phyloP scores from a whole-genome alignment of 1,140 invertebrate genomes.

The Himalopsyche phryganea region DNA sequence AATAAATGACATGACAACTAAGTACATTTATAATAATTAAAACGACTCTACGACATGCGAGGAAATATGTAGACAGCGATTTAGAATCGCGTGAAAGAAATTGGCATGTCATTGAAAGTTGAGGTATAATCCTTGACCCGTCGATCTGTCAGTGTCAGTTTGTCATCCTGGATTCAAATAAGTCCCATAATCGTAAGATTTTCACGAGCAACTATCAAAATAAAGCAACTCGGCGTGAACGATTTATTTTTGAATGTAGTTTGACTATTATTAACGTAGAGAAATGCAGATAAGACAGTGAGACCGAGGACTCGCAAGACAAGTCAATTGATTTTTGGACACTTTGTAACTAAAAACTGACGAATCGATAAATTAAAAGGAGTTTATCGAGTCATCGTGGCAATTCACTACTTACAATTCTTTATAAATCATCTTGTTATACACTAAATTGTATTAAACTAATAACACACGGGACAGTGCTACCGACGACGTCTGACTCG shows the following conservation, averaged over 20 bases:
- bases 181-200: not conserved
- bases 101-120: constrained; percentile 19
- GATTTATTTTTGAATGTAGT: constrained; percentile 1
- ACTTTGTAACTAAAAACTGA: constrained; percentile 21
- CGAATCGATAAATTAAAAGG: not conserved
- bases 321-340: constrained; percentile 18
- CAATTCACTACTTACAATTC: constrained; percentile 21
- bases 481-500: constrained; percentile 19
- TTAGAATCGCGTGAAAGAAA: constrained; percentile 1
- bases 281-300: constrained; percentile 14
- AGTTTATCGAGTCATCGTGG: not conserved
- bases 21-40: constrained; percentile 5
- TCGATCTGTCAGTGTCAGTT: constrained; percentile 22
- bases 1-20: constrained; percentile 8
- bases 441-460: constrained; percentile 23
- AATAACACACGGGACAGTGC: constrained; percentile 21
- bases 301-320: constrained; percentile 9
- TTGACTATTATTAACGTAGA: constrained; percentile 17
- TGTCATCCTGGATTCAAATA: constrained; percentile 4
- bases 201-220: not conserved
- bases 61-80: not conserved
- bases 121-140: constrained; percentile 23
- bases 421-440: constrained; percentile 27
- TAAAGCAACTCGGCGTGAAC: constrained; percentile 1
- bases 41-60: constrained; percentile 3